A percentile compares a stretch with the other conserved stretches of the same genome.
phyloP scores from a whole-genome alignment of 2,888 invertebrate genomes.

The Drosophila planitibia region DNA sequence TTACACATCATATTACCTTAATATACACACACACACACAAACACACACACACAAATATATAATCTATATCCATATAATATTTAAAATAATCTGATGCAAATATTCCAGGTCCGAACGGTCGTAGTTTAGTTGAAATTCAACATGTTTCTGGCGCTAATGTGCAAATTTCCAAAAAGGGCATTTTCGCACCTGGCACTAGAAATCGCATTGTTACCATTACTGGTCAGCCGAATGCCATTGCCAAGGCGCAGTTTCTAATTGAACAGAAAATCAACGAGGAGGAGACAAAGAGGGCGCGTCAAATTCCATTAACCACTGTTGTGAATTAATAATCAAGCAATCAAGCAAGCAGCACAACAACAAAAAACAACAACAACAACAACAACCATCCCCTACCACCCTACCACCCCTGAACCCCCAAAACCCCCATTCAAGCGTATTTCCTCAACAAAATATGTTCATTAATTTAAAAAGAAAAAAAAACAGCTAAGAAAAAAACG shows the following conservation, averaged over 20 bases:
- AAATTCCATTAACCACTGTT: conserved; percentile 90
- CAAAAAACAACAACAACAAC: conserved; percentile 43
- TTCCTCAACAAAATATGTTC: conserved; percentile 47
- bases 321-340: conserved; percentile 82
- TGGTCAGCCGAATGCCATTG: conserved; percentile 94
- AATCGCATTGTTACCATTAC: conserved; percentile 98
- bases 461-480: conserved; percentile 27
- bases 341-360: conserved; percentile 62
- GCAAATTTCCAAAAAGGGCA: conserved; percentile 99
- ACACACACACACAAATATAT: conserved; percentile 5
- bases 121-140: conserved; percentile 98
- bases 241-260: conserved; percentile 97
- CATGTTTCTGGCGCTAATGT: conserved; percentile 98
- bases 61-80: conserved; percentile 17
- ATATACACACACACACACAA: neutral
- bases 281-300: conserved; percentile 96
- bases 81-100: conserved; percentile 77
- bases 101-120: conserved; percentile 94
- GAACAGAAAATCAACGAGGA: conserved; percentile 98
- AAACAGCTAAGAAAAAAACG: conserved; percentile 2
- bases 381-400: conserved; percentile 17
- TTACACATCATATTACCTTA: conserved; percentile 2
- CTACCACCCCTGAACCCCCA: neutral
- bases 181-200: conserved; percentile 98
- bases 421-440: conserved; percentile 25